These are phyloP conservation scores for Pyrochroa serraticornis DNA, from an alignment of 2,888 invertebrate species.

Conservation along the genomic window DNA sequence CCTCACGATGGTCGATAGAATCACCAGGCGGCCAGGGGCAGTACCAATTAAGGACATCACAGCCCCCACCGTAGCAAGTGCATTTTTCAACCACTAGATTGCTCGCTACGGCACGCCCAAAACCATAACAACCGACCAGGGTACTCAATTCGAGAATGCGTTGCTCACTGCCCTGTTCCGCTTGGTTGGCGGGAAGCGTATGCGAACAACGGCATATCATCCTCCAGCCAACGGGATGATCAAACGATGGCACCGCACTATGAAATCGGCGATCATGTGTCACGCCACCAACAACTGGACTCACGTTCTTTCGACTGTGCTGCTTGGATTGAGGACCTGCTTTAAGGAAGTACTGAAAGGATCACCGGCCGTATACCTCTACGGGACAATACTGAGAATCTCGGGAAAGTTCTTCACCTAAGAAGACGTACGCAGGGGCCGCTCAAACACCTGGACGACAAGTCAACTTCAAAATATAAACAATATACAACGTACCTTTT, in stretches of 20 bases:
- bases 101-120: constrained; percentile 46
- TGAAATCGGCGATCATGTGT: constrained; percentile 41
- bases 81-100: too few species aligned
- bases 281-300: constrained; percentile 42
- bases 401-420: too few species aligned
- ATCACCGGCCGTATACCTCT: constrained; percentile 46
- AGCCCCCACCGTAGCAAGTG: too few species aligned
- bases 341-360: constrained; percentile 44
- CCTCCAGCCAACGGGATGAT: constrained; percentile 48
- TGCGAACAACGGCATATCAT: constrained; percentile 41
- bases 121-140: constrained; percentile 50
- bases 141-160: constrained; percentile 36
- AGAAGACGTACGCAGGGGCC: too few species aligned
- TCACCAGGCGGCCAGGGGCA: constrained; percentile 44
- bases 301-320: too few species aligned
- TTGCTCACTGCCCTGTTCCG: neutral
- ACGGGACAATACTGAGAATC: constrained; percentile 41
- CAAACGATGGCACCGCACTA: constrained; percentile 37
- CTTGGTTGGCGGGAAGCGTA: neutral
- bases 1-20: constrained; percentile 43
- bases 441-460: too few species aligned
- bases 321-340: constrained; percentile 44
- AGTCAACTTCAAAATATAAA: too few species aligned
- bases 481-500: too few species aligned
- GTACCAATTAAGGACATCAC: constrained; percentile 48